These are phyloP conservation scores for Leptinotarsa juncta DNA, from an alignment of 2,888 invertebrate species.

Conservation along the genomic window DNA sequence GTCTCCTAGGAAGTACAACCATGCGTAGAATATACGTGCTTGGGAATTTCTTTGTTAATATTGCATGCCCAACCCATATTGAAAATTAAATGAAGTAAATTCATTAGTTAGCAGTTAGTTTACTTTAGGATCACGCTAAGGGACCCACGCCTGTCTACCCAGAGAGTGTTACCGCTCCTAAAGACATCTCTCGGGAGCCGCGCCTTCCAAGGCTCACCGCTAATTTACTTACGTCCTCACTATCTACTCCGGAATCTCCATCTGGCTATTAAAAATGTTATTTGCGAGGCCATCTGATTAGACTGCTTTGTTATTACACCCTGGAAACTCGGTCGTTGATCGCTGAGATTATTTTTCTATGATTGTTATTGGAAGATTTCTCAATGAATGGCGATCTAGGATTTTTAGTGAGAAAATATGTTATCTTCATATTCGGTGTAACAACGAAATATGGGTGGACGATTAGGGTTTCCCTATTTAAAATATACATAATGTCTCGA, in stretches of 20 bases:
- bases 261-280: slow-evolving; percentile 48
- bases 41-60: slow-evolving; percentile 45
- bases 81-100: slow-evolving; percentile 59
- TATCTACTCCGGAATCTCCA: slow-evolving; percentile 42
- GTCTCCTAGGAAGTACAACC: slow-evolving; percentile 6
- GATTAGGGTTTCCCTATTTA: no score
- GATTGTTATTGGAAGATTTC: no score
- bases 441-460: no score
- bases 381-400: no score
- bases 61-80: slow-evolving; percentile 56
- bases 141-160: slow-evolving; percentile 61
- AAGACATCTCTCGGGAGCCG: slow-evolving; percentile 65
- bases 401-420: no score
- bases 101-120: slow-evolving; percentile 62
- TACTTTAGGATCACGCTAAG: slow-evolving; percentile 64
- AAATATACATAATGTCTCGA: no score
- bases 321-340: slow-evolving; percentile 20
- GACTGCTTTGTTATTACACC: slow-evolving; percentile 27
- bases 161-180: slow-evolving; percentile 62
- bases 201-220: slow-evolving; percentile 55
- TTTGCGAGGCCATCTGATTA: slow-evolving; percentile 46
- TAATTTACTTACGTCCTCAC: slow-evolving; percentile 51
- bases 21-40: slow-evolving; percentile 10
- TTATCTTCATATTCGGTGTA: no score
- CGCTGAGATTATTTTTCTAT: background rate